Percentiles rank a stretch among this genome's conserved stretches.
These are phyloP conservation scores for Patella pellucida DNA, from an alignment of 2,888 invertebrate species.

Conservation along the genomic window DNA sequence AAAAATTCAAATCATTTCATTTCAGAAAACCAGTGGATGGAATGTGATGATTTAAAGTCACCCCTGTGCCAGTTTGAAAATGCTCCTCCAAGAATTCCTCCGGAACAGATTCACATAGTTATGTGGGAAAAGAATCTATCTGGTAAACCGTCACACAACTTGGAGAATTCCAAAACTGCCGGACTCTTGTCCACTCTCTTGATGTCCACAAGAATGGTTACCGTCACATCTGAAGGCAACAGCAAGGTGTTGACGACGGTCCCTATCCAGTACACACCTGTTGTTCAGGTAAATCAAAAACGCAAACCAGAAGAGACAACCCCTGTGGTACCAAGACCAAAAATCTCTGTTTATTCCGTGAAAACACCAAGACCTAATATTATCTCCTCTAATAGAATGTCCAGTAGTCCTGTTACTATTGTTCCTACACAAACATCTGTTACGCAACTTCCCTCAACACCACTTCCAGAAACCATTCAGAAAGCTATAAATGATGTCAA, in stretches of 20 bases:
- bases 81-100: slow-evolving; percentile 48
- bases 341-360: not conserved
- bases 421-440: no score
- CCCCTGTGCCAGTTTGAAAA: slow-evolving; percentile 48
- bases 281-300: not conserved
- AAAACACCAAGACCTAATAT: not conserved
- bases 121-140: slow-evolving; percentile 63
- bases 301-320: not conserved
- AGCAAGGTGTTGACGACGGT: not conserved
- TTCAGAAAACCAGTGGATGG: slow-evolving; percentile 62
- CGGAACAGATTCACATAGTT: slow-evolving; percentile 64
- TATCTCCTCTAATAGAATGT: not conserved
- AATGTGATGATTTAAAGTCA: slow-evolving; percentile 63
- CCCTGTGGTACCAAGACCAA: not conserved
- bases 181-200: slow-evolving; percentile 35
- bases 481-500: not conserved
- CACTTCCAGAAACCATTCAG: not conserved
- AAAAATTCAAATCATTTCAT: slow-evolving; percentile 17
- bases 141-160: slow-evolving; percentile 23
- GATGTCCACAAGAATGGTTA: slow-evolving; percentile 21
- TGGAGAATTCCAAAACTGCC: slow-evolving; percentile 36
- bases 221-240: not conserved
- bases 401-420: no score
- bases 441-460: not conserved
- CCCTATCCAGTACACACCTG: not conserved